phyloP scores from a whole-genome alignment of 2,888 invertebrate genomes.

The Trilocha varians region DNA sequence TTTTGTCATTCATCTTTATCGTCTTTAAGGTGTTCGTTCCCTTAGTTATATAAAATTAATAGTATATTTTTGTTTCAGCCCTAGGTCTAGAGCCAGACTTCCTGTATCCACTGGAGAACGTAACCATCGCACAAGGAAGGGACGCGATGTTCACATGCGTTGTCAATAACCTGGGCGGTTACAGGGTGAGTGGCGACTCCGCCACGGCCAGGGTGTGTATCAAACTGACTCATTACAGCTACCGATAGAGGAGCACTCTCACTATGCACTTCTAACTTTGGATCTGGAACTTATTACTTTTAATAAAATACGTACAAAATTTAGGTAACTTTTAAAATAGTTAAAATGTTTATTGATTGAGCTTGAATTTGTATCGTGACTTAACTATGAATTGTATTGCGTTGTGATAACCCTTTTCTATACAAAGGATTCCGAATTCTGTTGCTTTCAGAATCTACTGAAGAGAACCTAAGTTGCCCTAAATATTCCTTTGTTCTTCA shows the following conservation, averaged over 20 bases:
- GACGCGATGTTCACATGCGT: conserved; percentile 90
- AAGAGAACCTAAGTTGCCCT: too few species aligned
- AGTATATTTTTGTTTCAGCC: conserved; percentile 67
- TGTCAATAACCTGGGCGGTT: conserved; percentile 87
- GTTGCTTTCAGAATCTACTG: too few species aligned
- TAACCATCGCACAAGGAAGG: conserved; percentile 86
- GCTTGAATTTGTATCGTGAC: too few species aligned
- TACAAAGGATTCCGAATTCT: too few species aligned
- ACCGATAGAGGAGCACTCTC: conserved; percentile 64
- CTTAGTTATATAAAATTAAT: not conserved
- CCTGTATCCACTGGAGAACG: conserved; percentile 84
- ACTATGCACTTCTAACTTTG: conserved; percentile 50
- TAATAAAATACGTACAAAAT: not conserved
- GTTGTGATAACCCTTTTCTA: too few species aligned
- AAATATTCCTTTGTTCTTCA: too few species aligned
- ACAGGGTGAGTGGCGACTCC: conserved; percentile 94
- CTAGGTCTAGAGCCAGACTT: conserved; percentile 86
- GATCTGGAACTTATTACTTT: conserved; percentile 48
- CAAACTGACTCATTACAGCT: conserved; percentile 64
- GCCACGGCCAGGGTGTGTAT: conserved; percentile 90
- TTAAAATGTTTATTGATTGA: too few species aligned
- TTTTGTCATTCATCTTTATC: too few species aligned
- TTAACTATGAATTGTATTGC: too few species aligned
- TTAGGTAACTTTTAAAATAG: too few species aligned
- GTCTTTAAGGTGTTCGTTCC: too few species aligned